Percentiles rank a stretch among this genome's conserved stretches.
These are phyloP conservation scores for Thunnus maccoyii DNA, from an alignment of 2,113 vertebrate genomes.

Conservation along the genomic window DNA sequence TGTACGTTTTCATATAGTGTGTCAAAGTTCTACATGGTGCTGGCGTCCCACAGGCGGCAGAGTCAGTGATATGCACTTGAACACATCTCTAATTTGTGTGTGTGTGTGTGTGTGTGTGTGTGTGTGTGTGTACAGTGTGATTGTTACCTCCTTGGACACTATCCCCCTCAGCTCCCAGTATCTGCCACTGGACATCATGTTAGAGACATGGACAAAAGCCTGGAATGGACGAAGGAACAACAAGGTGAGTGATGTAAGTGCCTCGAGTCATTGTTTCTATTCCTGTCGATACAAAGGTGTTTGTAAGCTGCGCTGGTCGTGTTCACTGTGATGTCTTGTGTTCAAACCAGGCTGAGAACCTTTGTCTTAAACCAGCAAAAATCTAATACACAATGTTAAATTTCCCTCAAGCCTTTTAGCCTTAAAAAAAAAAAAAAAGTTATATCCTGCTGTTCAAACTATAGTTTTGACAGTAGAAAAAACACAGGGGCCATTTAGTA, in stretches of 20 bases:
- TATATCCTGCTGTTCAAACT: not conserved
- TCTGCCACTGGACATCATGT: slow-evolving; percentile 64
- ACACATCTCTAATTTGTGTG: not conserved
- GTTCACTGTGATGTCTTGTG: no score
- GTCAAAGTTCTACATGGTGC: no score
- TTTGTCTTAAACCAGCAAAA: not conserved
- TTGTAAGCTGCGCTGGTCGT: not conserved
- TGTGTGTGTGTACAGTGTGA: not conserved
- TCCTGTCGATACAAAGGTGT: not conserved
- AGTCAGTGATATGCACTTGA: no score
- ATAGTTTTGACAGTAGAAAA: not conserved
- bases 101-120: not conserved
- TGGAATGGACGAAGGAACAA: slow-evolving; percentile 22
- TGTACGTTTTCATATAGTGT: no score
- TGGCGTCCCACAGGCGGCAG: no score
- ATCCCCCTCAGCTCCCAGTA: slow-evolving; percentile 65
- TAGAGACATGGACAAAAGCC: slow-evolving; percentile 76
- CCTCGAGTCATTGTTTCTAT: not conserved
- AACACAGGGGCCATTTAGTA: not conserved
- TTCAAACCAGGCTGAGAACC: no score
- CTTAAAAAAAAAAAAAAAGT: no score
- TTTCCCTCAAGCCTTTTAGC: not conserved
- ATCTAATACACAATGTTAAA: not conserved
- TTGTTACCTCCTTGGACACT: slow-evolving; percentile 71
- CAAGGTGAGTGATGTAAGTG: not conserved